Evolutionary conservation across 2,888 invertebrate genomes (phyloP).

Genomic region (Ophioninae sp.): DNA sequence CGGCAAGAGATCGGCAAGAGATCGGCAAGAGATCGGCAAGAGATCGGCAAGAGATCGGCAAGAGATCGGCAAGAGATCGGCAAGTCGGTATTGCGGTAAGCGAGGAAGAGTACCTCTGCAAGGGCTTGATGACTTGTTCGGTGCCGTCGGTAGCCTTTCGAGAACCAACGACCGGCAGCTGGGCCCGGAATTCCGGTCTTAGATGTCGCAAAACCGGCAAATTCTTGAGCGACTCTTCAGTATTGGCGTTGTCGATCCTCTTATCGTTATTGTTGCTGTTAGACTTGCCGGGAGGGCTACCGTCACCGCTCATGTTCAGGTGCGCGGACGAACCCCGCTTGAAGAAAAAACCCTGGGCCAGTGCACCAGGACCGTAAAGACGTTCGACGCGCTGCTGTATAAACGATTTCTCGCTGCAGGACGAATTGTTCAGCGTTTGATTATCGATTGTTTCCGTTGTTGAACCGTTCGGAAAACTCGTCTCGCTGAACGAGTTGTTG

Average conservation of each 20-base stretch:
- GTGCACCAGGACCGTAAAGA: slow-evolving; percentile 92
- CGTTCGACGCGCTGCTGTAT: slow-evolving; percentile 94
- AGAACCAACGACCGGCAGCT: slow-evolving; percentile 85
- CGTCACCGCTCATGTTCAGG: slow-evolving; percentile 75
- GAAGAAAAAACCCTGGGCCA: slow-evolving; percentile 91
- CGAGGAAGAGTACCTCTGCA: slow-evolving; percentile 72
- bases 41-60: background rate
- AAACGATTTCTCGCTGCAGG: slow-evolving; percentile 84
- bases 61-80: too few relatives aligned
- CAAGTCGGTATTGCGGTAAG: background rate
- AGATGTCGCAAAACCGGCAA: slow-evolving; percentile 92
- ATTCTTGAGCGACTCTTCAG: slow-evolving; percentile 79
- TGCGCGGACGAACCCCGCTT: slow-evolving; percentile 77
- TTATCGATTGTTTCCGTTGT: slow-evolving; percentile 66
- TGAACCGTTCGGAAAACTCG: slow-evolving; percentile 74
- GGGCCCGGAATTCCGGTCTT: slow-evolving; percentile 92
- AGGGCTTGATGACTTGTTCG: slow-evolving; percentile 77
- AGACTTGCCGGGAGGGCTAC: slow-evolving; percentile 70
- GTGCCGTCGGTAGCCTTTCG: slow-evolving; percentile 78
- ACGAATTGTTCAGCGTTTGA: slow-evolving; percentile 69
- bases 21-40: too few relatives aligned
- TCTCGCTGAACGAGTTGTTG: slow-evolving; percentile 72
- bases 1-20: background rate
- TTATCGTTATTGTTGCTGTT: slow-evolving; percentile 53
- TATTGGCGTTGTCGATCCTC: slow-evolving; percentile 72